Base-by-base conservation (phyloP, 2,888 invertebrate genomes). In the Phania funesta region DNA sequence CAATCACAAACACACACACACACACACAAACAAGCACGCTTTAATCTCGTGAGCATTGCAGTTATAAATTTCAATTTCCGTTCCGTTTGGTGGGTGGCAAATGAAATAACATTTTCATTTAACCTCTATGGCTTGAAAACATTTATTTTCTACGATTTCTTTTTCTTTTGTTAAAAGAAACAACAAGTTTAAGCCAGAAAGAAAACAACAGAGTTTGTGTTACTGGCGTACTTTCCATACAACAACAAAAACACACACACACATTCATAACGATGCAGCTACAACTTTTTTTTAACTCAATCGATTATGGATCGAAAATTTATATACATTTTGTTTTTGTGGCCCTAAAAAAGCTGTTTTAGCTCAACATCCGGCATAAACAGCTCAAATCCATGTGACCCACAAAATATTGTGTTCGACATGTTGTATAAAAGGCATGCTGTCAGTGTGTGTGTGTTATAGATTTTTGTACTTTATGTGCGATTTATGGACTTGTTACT, bases 31-130 rank as follows among this genome's bases (percentile, higher is more conserved):
- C 13, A 52, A 46, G 13, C 46, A 54, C 41, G 65, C 52, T 78
- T 18, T 70, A 74, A 56, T 58, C 78, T 78, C 74, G 26, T 65
- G 78, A 78, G 78, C 70, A 80, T 83, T 74, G 82, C 68, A 83
- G 80, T 83, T 84, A 85, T 85, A 85, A 85, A 85, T 85, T 85
- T 85, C 83, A 85, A 85, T 85, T 85, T 84, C 84, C 83, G 80
- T 84, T 83, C 82, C 84, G 79, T 83, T 76, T 76, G 78, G 83
- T 80, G 84, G 84, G 74, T 82, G 83, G 83, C 83, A 85, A 85
- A 85, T 84, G 84, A 84, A 85, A 85, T 85, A 85, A 85, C 85
- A 85, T 84, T 85, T 85, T 85, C 85, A 83, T 84, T 85, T 85
- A 85, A 85, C 85, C 84, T 84, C 71, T 74, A 58, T 78, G 83